Percentiles rank a stretch among this genome's conserved stretches.
Conservation (phyloP, 2,113 vertebrate species). For the Leucopsar rothschildi region DNA sequence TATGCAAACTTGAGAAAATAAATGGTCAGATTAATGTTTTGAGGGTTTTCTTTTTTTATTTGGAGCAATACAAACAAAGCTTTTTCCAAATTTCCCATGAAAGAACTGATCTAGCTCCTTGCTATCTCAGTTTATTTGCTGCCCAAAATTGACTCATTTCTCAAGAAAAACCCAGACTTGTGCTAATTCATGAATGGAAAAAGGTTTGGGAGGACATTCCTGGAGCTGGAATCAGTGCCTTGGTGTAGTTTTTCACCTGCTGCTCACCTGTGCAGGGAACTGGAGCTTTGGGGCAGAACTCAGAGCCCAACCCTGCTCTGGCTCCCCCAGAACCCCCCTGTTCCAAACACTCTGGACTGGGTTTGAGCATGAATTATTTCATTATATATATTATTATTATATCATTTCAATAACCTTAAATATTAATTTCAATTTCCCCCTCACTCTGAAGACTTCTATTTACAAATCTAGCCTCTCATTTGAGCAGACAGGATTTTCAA, state of each 20-base stretch:
- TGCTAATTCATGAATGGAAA: background rate
- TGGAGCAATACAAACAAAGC: background rate
- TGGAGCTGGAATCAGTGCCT: fast-evolving
- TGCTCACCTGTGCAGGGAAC: fast-evolving
- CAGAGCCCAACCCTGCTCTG: background rate
- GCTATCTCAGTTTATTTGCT: background rate
- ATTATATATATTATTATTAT: background rate
- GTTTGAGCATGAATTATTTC: background rate
- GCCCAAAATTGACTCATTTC: background rate
- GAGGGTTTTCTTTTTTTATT: background rate
- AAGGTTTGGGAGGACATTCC: background rate
- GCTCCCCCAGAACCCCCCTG: background rate
- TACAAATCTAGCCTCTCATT: background rate
- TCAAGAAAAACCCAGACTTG: background rate
- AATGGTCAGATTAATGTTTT: background rate
- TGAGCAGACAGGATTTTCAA: background rate
- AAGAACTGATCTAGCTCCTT: background rate
- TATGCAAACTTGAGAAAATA: background rate
- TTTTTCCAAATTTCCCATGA: fast-evolving
- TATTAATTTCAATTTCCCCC: background rate
- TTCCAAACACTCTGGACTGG: background rate
- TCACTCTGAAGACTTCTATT: background rate
- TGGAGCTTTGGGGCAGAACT: background rate
- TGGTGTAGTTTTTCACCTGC: background rate
- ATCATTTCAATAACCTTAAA: background rate